Base-by-base conservation (phyloP, 2,888 invertebrate species). In the Iphiclides podalirius region DNA sequence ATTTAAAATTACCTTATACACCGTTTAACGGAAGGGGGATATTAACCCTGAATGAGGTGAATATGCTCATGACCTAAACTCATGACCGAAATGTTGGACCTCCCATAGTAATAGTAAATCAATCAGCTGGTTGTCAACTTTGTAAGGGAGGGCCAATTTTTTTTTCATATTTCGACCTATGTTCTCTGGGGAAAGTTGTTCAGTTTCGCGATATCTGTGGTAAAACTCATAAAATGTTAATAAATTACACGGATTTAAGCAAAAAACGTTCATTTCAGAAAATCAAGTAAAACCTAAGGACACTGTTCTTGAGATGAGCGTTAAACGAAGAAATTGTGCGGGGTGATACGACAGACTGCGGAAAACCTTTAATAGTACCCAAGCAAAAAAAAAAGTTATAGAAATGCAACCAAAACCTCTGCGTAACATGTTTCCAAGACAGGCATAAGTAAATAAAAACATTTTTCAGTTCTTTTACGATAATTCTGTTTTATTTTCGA, bases 221-320 rank as follows among this genome's bases (percentile, higher is more conserved):
- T 40, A 44, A 39, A 51, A 45, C 50, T 51, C 41, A 51, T 38
- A 42, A 41, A 51, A 36, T 45, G 34, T 51, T 36, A 45, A 51
- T 41, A 45, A 51, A 51, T 38, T n/a, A 38, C 33, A 39, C 31
- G 33, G 16, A 47, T 39, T 38, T 15, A 34, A 17, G 11, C 6
- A 34, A 43, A 43, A 11, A 34, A 34, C 15, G 34, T n/a, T 43
- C 26, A 26, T 26, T 26, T 26, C 26, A 26, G 26, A 26, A 26
- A 26, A 26, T 26, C 26, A 26, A 26, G 8, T 26, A 26, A 7
- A 26, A 26, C 26, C 26, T 26, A 26, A 26, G 26, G 9, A 26
- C 26, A 26, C 6, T 8, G 26, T 8, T 9, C 26, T 26, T 26
- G 8, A 26, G 8, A 26, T 26, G 26, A 26, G 26, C 26, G 26